Evolutionary conservation across 2,113 vertebrate species (phyloP).

Genomic region (Campylomormyrus numenius): DNA sequence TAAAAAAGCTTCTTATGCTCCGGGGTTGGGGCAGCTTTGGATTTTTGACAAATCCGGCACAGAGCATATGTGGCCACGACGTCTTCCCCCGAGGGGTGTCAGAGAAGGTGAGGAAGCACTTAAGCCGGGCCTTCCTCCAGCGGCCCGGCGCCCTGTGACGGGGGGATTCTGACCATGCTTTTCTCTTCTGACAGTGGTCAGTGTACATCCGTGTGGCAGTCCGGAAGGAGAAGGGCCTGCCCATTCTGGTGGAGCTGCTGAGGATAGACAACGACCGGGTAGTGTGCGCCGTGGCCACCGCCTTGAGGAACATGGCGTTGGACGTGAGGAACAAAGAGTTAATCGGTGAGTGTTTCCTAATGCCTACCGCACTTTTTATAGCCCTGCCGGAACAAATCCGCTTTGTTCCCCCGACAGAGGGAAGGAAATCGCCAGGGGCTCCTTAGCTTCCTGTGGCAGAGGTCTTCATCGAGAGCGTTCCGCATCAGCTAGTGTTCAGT

Average conservation of each 20-base stretch:
- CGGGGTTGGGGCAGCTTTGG: neutral
- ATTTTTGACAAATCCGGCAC: neutral
- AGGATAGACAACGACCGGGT: conserved; percentile 98
- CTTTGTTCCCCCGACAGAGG: neutral
- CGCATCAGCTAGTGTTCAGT: neutral
- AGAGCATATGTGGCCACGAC: neutral
- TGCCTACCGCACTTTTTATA: neutral
- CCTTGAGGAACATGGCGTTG: conserved; percentile 97
- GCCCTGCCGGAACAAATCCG: neutral
- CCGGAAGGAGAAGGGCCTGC: conserved; percentile 95
- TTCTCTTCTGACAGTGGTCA: conserved; percentile 74
- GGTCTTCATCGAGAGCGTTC: neutral
- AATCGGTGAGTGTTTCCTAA: conserved; percentile 73
- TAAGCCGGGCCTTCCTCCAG: neutral
- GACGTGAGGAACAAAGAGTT: conserved; percentile 97
- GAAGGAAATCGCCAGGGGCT: neutral
- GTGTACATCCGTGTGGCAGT: conserved; percentile 95
- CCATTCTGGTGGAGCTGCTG: conserved; percentile 91
- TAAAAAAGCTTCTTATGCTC: neutral
- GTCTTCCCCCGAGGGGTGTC: neutral
- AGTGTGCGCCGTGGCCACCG: conserved; percentile 95
- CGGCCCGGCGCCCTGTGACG: neutral
- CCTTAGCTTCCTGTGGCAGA: neutral
- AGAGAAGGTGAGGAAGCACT: neutral
- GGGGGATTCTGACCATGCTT: neutral